Conservation (phyloP, 1,140 invertebrate species). For the Lasaia peninsularis region DNA sequence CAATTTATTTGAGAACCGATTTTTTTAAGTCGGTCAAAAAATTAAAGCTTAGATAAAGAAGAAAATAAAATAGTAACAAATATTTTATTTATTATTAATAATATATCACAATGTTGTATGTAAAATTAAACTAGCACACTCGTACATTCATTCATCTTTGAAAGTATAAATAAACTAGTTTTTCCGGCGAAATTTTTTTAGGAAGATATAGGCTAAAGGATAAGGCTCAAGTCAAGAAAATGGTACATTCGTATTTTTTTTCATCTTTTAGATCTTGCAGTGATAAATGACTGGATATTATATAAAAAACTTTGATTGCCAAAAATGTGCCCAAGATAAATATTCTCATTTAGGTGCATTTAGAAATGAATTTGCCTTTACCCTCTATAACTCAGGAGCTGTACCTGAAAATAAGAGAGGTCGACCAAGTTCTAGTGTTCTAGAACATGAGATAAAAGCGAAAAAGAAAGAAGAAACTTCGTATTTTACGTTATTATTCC, state of each 20-base stretch:
- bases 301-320: constrained; percentile 8
- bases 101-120: no score
- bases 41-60: not conserved
- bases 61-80: not conserved
- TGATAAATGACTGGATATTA: constrained; percentile 14
- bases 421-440: constrained; percentile 11
- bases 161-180: no score
- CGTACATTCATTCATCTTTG: no score
- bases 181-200: no score
- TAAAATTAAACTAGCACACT: no score
- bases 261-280: constrained; percentile 12
- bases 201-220: not conserved
- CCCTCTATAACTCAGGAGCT: constrained; percentile 13
- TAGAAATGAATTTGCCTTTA: constrained; percentile 17
- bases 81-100: not conserved
- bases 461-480: constrained; percentile 17
- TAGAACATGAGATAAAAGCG: constrained; percentile 13
- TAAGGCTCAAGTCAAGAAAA: not conserved
- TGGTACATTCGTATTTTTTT: constrained; percentile 1
- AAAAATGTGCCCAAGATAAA: constrained; percentile 9
- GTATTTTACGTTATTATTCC: no score
- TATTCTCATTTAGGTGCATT: constrained; percentile 14
- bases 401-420: constrained; percentile 13
- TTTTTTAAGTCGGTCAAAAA: no score
- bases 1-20: no score